Evolutionary conservation across 2,888 invertebrate genomes (phyloP).

Genomic region (Tetranychus truncatus): DNA sequence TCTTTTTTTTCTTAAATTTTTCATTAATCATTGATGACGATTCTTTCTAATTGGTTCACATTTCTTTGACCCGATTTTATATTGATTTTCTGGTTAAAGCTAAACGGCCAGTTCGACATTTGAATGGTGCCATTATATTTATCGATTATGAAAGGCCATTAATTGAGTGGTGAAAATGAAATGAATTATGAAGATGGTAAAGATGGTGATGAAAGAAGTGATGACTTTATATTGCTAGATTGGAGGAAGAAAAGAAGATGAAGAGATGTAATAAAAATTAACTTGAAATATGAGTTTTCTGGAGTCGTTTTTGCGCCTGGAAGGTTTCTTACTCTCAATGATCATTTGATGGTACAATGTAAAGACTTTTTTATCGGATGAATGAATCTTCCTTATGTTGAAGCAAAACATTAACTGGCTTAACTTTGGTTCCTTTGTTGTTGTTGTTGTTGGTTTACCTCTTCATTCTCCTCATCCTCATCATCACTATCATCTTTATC

Average conservation of each 20-base stretch:
- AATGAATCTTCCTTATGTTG: background rate
- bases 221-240: background rate
- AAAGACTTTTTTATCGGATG: background rate
- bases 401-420: background rate
- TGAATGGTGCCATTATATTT: background rate
- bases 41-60: no score
- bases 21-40: no score
- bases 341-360: background rate
- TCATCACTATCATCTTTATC: background rate
- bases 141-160: background rate
- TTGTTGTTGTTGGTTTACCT: background rate
- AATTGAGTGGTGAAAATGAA: background rate
- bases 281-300: background rate
- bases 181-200: no score
- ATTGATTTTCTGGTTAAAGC: no score
- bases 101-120: no score
- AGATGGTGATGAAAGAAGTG: background rate
- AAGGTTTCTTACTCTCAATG: background rate
- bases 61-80: no score
- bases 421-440: background rate
- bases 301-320: background rate
- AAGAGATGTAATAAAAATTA: background rate
- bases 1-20: background rate
- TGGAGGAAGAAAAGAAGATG: background rate
- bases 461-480: background rate